These are phyloP conservation scores for Phocoena sinus DNA, from an alignment of 2,113 vertebrate genomes.

Conservation along the genomic window DNA sequence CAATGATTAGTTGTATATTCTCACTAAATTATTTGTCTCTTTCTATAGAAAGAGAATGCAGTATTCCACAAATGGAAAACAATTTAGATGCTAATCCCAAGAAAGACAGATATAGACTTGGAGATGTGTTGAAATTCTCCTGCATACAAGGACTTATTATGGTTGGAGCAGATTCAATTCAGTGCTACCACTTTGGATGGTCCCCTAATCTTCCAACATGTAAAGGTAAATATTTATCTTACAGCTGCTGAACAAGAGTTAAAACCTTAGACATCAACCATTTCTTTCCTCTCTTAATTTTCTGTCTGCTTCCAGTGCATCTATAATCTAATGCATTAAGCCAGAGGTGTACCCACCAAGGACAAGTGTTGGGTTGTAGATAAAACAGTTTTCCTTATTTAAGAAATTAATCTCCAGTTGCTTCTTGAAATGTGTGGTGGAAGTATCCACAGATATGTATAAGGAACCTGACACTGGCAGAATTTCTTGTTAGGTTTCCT, in stretches of 20 bases:
- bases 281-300: neutral
- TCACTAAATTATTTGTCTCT: slow-evolving; percentile 9
- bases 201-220: slow-evolving; percentile 75
- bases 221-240: slow-evolving; percentile 71
- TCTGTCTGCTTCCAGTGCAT: neutral
- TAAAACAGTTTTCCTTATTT: neutral
- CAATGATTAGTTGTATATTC: neutral
- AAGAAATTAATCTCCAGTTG: neutral
- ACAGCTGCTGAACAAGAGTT: neutral
- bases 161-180: slow-evolving; percentile 74
- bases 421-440: neutral
- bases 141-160: slow-evolving; percentile 29
- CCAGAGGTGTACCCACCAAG: neutral
- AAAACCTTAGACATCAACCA: neutral
- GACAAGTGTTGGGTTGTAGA: neutral
- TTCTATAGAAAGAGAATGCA: slow-evolving; percentile 72
- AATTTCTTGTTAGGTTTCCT: neutral
- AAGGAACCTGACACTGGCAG: accelerated
- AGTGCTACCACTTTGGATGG: slow-evolving; percentile 85
- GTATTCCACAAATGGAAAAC: accelerated
- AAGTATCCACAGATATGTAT: neutral
- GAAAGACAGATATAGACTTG: neutral
- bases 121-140: slow-evolving; percentile 73
- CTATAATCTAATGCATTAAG: neutral
- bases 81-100: neutral